Evolutionary conservation across 2,888 invertebrate genomes (phyloP).

Genomic region (Sinelater perroti): DNA sequence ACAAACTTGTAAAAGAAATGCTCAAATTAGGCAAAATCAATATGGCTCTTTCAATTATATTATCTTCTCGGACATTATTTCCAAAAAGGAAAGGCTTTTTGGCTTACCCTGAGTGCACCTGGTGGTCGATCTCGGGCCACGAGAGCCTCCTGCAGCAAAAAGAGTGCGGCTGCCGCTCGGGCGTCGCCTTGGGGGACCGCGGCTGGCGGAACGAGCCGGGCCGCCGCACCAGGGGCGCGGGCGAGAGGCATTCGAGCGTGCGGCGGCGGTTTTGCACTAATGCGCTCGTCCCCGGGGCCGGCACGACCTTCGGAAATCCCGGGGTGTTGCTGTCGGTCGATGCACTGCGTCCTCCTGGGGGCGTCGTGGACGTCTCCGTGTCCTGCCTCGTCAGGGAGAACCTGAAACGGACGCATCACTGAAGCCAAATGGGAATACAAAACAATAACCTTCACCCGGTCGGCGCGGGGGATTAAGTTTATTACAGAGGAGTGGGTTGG

Average conservation of each 20-base stretch:
- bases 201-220: slow-evolving; percentile 65
- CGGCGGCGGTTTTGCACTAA: slow-evolving; percentile 62
- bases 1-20: no score
- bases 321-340: slow-evolving; percentile 60
- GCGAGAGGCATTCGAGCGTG: slow-evolving; percentile 66
- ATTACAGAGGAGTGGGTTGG: no score
- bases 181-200: slow-evolving; percentile 63
- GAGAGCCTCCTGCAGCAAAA: slow-evolving; percentile 82
- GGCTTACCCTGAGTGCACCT: slow-evolving; percentile 82
- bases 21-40: no score
- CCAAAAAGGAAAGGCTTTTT: background rate
- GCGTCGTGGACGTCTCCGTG: slow-evolving; percentile 54
- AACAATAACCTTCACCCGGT: no score
- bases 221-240: slow-evolving; percentile 56
- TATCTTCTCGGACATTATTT: no score
- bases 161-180: slow-evolving; percentile 67
- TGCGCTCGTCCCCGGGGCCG: slow-evolving; percentile 72
- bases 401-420: slow-evolving; percentile 50
- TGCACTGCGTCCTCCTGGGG: slow-evolving; percentile 56
- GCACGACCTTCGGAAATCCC: slow-evolving; percentile 78
- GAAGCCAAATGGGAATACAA: no score
- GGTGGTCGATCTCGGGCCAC: slow-evolving; percentile 87
- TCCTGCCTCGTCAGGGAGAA: slow-evolving; percentile 58
- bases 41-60: no score
- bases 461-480: no score